phyloP scores from a whole-genome alignment of 2,113 vertebrate genomes.

The Hemicordylus capensis region DNA sequence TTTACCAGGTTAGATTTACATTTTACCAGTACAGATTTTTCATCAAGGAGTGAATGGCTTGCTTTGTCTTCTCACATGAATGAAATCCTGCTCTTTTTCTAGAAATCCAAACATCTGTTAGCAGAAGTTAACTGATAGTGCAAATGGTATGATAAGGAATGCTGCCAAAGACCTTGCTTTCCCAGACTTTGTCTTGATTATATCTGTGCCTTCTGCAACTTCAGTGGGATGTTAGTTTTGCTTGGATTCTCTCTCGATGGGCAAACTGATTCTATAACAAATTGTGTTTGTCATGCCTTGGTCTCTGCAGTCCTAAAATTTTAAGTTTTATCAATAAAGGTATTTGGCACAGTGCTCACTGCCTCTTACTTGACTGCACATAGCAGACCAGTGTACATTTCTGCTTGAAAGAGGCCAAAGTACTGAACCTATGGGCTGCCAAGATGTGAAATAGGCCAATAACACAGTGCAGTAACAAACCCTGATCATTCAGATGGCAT shows the following conservation, averaged over 20 bases:
- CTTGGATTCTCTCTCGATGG: constrained; percentile 11
- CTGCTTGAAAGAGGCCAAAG: background rate
- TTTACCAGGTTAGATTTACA: too few relatives aligned
- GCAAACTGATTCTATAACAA: constrained; percentile 39
- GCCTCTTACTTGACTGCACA: constrained; percentile 2
- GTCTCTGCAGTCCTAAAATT: constrained; percentile 33
- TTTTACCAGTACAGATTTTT: background rate
- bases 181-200: background rate
- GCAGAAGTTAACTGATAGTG: background rate
- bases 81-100: background rate
- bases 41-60: background rate
- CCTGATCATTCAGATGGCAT: background rate
- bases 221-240: background rate
- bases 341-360: background rate
- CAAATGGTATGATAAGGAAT: background rate
- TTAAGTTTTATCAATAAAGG: constrained; percentile 21
- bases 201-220: background rate
- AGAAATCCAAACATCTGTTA: background rate
- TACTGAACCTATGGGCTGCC: background rate
- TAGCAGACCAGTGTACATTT: background rate
- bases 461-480: background rate
- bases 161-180: background rate
- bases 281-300: constrained; percentile 27
- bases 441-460: background rate
- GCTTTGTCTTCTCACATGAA: background rate